Conservation (phyloP, 2,888 invertebrate species). For the Subacronicta megacephala region DNA sequence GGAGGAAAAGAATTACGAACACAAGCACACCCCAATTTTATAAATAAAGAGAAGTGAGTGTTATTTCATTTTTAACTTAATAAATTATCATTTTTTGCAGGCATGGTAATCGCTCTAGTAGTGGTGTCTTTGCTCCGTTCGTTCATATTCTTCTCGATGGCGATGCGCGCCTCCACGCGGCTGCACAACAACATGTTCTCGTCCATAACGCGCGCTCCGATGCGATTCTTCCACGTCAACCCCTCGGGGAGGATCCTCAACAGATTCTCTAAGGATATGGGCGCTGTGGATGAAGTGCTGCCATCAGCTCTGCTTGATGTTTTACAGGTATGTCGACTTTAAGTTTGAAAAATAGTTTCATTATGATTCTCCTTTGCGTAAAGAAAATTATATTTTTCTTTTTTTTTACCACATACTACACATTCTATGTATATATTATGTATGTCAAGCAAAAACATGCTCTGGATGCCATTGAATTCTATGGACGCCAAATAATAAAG, state of each 20-base stretch:
- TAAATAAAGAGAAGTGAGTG: too few species aligned
- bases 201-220: constrained; percentile 94
- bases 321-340: constrained; percentile 80
- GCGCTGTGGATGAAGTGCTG: constrained; percentile 91
- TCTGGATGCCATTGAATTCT: too few species aligned
- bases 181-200: constrained; percentile 96
- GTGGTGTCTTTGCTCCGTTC: constrained; percentile 86
- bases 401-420: too few species aligned
- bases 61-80: too few species aligned
- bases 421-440: too few species aligned
- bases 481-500: too few species aligned
- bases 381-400: too few species aligned
- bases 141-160: constrained; percentile 90
- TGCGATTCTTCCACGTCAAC: constrained; percentile 96
- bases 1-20: too few species aligned
- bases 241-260: constrained; percentile 95
- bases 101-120: constrained; percentile 86
- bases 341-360: not conserved
- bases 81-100: constrained; percentile 60
- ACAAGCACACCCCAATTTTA: too few species aligned
- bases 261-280: constrained; percentile 97
- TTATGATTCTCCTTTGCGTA: too few species aligned
- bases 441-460: too few species aligned
- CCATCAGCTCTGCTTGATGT: constrained; percentile 91
- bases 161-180: constrained; percentile 93